phyloP scores from a whole-genome alignment of 1,140 invertebrate genomes.

The Pogonomyrmex californicus region DNA sequence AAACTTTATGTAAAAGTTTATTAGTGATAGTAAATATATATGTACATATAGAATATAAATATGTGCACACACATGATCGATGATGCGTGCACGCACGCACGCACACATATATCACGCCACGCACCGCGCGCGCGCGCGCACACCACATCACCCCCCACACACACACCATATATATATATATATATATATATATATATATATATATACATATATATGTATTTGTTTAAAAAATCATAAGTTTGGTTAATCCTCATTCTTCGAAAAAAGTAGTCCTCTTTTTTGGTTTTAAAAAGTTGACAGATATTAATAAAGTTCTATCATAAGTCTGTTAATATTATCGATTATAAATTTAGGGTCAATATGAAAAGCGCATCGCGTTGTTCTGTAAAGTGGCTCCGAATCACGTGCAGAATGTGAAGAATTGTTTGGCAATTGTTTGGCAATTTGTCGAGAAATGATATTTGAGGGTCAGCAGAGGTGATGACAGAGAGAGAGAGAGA shows the following conservation, averaged over 20 bases:
- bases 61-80: no score
- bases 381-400: background rate
- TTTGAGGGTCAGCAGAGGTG: slow-evolving; percentile 4
- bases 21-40: no score
- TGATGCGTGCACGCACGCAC: no score
- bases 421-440: background rate
- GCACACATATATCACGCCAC: no score
- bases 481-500: background rate
- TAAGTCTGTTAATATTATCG: background rate
- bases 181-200: no score
- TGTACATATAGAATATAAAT: no score
- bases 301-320: background rate
- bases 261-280: background rate
- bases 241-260: background rate
- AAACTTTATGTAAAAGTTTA: background rate
- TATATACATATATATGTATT: background rate
- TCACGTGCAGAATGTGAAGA: background rate
- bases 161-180: no score
- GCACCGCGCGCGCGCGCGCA: no score
- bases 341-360: slow-evolving; percentile 23
- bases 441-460: slow-evolving; percentile 16
- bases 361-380: background rate
- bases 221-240: background rate
- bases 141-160: no score
- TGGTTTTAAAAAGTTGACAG: background rate